Evolutionary conservation across 2,797 vertebrate genomes (phyloP).

Genomic region (Lagocephalus sceleratus): DNA sequence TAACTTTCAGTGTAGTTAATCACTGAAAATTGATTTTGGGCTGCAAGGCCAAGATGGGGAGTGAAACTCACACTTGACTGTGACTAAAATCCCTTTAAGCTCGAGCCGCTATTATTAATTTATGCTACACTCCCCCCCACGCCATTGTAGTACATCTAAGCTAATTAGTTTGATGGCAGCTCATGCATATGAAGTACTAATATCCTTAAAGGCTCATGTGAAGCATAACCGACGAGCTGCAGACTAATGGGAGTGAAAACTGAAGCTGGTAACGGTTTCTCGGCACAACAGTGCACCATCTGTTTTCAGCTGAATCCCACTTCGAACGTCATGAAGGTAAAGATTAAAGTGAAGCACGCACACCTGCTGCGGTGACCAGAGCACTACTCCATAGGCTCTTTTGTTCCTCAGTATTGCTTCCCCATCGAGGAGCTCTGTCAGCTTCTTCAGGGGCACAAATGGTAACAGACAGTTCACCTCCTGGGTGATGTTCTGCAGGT

Average conservation of each 20-base stretch:
- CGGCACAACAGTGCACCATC: constrained; percentile 13
- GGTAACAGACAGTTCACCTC: constrained; percentile 79
- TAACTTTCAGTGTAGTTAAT: constrained; percentile 4
- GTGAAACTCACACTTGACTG: constrained; percentile 67
- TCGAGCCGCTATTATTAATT: constrained; percentile 73
- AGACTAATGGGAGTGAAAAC: constrained; percentile 60
- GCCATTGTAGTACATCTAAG: constrained; percentile 75
- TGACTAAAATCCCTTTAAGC: constrained; percentile 73
- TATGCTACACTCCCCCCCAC: constrained; percentile 65
- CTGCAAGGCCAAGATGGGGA: constrained; percentile 45
- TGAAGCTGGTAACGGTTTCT: constrained; percentile 43
- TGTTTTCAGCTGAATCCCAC: constrained; percentile 26
- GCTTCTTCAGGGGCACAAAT: constrained; percentile 79
- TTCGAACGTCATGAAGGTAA: constrained; percentile 21
- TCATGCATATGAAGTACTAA: constrained; percentile 70
- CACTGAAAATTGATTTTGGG: constrained; percentile 40
- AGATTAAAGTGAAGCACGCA: constrained; percentile 20
- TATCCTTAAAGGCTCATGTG: constrained; percentile 73
- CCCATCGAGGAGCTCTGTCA: constrained; percentile 61
- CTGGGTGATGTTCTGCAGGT: constrained; percentile 55
- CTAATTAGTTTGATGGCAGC: constrained; percentile 80
- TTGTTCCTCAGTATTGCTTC: constrained; percentile 68
- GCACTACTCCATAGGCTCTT: constrained; percentile 64
- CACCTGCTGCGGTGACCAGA: constrained; percentile 89
- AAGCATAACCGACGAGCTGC: constrained; percentile 70